Evolutionary conservation across 2,888 invertebrate species (phyloP).

Genomic region (Dynastes grantii): DNA sequence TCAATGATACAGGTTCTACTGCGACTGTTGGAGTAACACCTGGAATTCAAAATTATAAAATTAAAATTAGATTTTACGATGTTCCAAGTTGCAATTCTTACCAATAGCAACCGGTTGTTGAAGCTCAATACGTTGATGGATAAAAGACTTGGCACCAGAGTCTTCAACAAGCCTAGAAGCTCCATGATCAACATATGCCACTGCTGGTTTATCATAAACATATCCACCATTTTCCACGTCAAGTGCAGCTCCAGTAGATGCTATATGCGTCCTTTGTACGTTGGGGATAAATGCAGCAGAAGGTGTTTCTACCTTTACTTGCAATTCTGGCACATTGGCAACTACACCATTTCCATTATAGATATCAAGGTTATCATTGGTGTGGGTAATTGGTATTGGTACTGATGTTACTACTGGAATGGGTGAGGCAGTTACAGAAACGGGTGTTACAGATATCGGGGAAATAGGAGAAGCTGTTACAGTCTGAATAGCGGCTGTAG

Average conservation of each 20-base stretch:
- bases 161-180: not conserved
- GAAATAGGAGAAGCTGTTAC: constrained; percentile 52
- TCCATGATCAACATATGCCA: constrained; percentile 69
- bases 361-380: constrained; percentile 60
- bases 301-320: constrained; percentile 60
- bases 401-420: constrained; percentile 62
- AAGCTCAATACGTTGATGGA: constrained; percentile 37
- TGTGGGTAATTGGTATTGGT: constrained; percentile 61
- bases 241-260: constrained; percentile 25
- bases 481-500: constrained; percentile 51
- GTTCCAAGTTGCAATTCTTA: no score
- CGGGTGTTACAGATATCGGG: constrained; percentile 54
- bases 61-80: no score
- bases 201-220: constrained; percentile 70
- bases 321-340: constrained; percentile 66
- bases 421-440: constrained; percentile 54
- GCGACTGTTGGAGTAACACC: not conserved
- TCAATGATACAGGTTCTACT: constrained; percentile 2
- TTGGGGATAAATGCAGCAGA: constrained; percentile 32
- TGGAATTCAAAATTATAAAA: not conserved
- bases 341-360: constrained; percentile 64
- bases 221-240: constrained; percentile 53
- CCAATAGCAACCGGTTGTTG: not conserved
- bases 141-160: constrained; percentile 31
- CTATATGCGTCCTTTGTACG: constrained; percentile 31